Evolutionary conservation across 2,113 vertebrate genomes (phyloP), one percentile per base, ranked within the genome.

Genomic region (Hoplias malabaricus): DNA sequence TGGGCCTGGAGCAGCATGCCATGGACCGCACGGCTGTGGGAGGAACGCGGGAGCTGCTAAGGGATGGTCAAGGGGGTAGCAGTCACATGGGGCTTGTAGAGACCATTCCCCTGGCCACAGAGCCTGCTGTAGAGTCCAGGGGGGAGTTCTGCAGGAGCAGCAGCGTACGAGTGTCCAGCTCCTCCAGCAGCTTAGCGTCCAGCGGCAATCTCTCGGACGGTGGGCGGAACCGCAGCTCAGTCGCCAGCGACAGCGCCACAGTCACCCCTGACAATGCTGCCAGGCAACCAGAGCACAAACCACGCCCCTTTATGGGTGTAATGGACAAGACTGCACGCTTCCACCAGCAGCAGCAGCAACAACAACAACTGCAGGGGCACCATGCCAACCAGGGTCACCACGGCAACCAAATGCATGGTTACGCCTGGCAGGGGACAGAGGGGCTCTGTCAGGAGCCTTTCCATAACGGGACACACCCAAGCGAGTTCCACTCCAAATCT

Each of bases 291-390:
- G 93, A 97, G 46, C 88, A 94, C 0, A 96, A 98, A 82, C 94
- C 82, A 1, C 88, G 92, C 29, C 92, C 92, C 0, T 99, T 99
- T 40, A 99, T 99, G 98, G 98, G 97, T 2, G 92, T 99, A 84
- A 98, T 88, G 90, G 98, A 99, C 87, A 99, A 99, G 91, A 93
- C 96, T 0, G 96, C 94, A 0, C 86, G 98, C 80, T 95, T 95
- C 71, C 95, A 96, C 66, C 94, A 90, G 76, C 90, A 80, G 80
- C 94, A 94, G 27, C 85, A 34, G n/a, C 19, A 71, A 2, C 88
- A 86, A 82, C 1, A 25, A 42, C 48, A 62, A 19, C 36, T 27
- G 23, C 73, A 62, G 21, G 27, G 72, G 6, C 72, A 29, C 50
- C 27, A 68, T 2, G 25, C 16, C 31, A 62, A 19, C 57, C 65